Conservation (phyloP, 2,113 vertebrate species). For the Ictidomys tridecemlineatus region DNA sequence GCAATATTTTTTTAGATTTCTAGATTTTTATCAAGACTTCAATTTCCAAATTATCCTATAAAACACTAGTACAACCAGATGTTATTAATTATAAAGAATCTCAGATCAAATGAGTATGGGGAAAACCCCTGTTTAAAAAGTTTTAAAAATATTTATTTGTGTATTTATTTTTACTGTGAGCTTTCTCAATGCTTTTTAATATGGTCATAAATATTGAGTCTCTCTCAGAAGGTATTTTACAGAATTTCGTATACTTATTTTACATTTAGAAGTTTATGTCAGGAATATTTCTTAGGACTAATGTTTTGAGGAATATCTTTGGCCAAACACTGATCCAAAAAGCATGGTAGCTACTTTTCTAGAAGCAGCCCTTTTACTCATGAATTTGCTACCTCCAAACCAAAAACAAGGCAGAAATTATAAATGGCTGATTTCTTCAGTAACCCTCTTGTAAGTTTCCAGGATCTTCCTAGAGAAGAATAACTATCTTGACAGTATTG, state of each 20-base stretch:
- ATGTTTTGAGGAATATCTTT: slow-evolving; percentile 45
- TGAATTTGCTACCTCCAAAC: slow-evolving; percentile 1
- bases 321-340: neutral
- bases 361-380: neutral
- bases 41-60: slow-evolving; percentile 53
- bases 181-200: neutral
- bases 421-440: slow-evolving; percentile 33
- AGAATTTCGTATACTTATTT: slow-evolving; percentile 46
- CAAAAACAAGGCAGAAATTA: slow-evolving; percentile 34
- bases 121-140: neutral
- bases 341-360: neutral
- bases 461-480: slow-evolving; percentile 7
- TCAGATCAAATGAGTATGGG: neutral
- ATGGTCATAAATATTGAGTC: neutral
- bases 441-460: neutral
- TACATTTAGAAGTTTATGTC: slow-evolving; percentile 36
- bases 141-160: slow-evolving; percentile 5
- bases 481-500: slow-evolving; percentile 1
- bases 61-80: neutral
- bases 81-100: slow-evolving; percentile 23
- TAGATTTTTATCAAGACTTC: slow-evolving; percentile 18
- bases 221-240: neutral
- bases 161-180: neutral
- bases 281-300: neutral
- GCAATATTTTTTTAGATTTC: slow-evolving; percentile 7